phyloP scores from a whole-genome alignment of 2,888 invertebrate species.

The Horisme vitalbata region DNA sequence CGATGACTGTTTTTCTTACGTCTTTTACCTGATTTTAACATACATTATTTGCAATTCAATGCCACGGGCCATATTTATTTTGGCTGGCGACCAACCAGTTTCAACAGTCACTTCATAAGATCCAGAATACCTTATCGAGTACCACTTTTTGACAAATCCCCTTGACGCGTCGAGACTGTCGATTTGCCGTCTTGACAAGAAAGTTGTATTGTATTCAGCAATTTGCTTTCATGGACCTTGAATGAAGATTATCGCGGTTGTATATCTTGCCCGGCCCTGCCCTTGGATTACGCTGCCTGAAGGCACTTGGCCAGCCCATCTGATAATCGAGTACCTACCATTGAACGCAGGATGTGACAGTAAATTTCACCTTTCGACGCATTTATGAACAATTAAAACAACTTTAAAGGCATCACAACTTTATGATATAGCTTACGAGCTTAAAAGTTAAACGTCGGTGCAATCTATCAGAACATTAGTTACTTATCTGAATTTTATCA shows the following conservation, averaged over 20 bases:
- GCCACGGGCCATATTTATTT: too few species aligned
- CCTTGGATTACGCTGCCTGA: conserved; percentile 51
- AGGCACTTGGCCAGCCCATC: conserved; percentile 45
- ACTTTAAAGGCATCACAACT: conserved; percentile 18
- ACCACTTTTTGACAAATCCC: conserved; percentile 10
- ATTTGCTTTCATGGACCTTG: conserved; percentile 55
- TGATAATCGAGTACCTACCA: conserved; percentile 42
- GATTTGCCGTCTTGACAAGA: conserved; percentile 28
- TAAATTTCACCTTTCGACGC: conserved; percentile 33
- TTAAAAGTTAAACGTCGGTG: too few species aligned
- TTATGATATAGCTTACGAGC: too few species aligned
- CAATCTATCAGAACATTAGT: background rate
- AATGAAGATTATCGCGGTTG: conserved; percentile 61
- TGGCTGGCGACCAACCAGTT: too few species aligned
- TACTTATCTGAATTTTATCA: conserved; percentile 31
- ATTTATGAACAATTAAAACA: too few species aligned
- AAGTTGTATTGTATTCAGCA: conserved; percentile 52
- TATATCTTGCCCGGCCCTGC: conserved; percentile 53
- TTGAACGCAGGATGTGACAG: conserved; percentile 43
- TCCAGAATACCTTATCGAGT: too few species aligned
- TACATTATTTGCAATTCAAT: too few species aligned
- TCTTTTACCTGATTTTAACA: too few species aligned
- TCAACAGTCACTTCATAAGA: too few species aligned
- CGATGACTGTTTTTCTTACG: too few species aligned
- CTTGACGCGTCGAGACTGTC: conserved; percentile 6